Evolutionary conservation across 2,113 vertebrate species (phyloP).

Genomic region (Entelurus aequoreus): DNA sequence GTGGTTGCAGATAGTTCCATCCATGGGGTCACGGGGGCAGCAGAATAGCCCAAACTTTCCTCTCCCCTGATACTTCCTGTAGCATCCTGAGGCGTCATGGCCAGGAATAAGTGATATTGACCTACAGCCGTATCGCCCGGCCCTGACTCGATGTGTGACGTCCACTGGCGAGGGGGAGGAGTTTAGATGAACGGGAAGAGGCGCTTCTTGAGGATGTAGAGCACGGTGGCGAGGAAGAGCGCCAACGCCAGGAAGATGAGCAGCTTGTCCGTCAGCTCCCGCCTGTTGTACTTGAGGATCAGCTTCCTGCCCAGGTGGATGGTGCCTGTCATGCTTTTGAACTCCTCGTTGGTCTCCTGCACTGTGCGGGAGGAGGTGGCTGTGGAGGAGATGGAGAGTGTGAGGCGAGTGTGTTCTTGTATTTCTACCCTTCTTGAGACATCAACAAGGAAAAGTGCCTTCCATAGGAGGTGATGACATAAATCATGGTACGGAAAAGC

Average conservation of each 20-base stretch:
- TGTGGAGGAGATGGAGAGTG: conserved; percentile 30
- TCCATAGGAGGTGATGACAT: too few species aligned
- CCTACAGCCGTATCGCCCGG: too few species aligned
- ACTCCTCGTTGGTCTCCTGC: conserved; percentile 91
- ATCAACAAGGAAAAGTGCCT: too few species aligned
- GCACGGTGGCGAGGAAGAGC: conserved; percentile 87
- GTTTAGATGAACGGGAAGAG: conserved; percentile 83
- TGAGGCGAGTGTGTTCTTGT: neutral
- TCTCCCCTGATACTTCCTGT: too few species aligned
- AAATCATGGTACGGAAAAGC: too few species aligned
- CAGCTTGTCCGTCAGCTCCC: conserved; percentile 91
- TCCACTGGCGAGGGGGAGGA: too few species aligned
- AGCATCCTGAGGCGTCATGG: too few species aligned
- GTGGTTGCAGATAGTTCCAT: too few species aligned
- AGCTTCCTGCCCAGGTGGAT: conserved; percentile 89
- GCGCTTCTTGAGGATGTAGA: conserved; percentile 94
- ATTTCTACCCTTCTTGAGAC: too few species aligned
- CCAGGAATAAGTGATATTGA: too few species aligned
- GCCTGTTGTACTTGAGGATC: conserved; percentile 90
- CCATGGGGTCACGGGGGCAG: too few species aligned
- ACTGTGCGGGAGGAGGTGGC: conserved; percentile 89
- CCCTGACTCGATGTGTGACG: neutral
- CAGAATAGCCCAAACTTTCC: too few species aligned
- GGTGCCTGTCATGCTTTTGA: conserved; percentile 90
- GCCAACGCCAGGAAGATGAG: conserved; percentile 91